Evolutionary conservation across 1,140 invertebrate species (phyloP).

Genomic region (Cecropterus lyciades): DNA sequence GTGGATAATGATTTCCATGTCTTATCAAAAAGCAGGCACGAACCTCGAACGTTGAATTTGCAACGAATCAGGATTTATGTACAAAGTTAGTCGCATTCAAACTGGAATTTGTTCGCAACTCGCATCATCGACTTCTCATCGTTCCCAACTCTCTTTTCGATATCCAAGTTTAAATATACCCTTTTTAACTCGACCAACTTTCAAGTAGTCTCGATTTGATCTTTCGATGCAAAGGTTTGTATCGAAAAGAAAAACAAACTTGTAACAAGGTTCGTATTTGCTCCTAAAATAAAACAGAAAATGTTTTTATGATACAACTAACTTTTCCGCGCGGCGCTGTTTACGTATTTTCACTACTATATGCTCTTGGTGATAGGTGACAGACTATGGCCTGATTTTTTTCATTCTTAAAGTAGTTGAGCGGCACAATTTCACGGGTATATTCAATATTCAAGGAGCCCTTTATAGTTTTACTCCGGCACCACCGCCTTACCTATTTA

Average conservation of each 20-base stretch:
- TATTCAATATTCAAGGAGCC: no score
- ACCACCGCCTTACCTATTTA: no score
- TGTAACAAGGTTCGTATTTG: constrained; percentile 20
- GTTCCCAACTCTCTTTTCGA: constrained; percentile 40
- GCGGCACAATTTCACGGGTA: no score
- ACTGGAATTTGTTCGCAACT: constrained; percentile 46
- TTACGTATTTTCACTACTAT: no score
- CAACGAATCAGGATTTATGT: constrained; percentile 61
- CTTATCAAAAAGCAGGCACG: constrained; percentile 12
- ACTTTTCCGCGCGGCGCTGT: no score
- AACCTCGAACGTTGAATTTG: constrained; percentile 56
- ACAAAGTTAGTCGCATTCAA: constrained; percentile 50
- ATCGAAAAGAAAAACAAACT: constrained; percentile 16
- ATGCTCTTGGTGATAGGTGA: no score
- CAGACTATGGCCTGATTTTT: no score
- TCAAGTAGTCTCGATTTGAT: constrained; percentile 21
- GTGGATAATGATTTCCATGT: no score
- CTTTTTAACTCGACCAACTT: constrained; percentile 24
- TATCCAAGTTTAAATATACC: constrained; percentile 36
- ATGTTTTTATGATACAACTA: no score
- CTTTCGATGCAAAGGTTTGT: constrained; percentile 20
- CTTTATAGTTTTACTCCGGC: no score
- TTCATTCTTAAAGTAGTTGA: no score
- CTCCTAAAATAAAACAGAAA: not conserved
- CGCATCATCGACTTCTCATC: constrained; percentile 52